Evolutionary conservation across 2,113 vertebrate species (phyloP).

Genomic region (Scopus umbretta): DNA sequence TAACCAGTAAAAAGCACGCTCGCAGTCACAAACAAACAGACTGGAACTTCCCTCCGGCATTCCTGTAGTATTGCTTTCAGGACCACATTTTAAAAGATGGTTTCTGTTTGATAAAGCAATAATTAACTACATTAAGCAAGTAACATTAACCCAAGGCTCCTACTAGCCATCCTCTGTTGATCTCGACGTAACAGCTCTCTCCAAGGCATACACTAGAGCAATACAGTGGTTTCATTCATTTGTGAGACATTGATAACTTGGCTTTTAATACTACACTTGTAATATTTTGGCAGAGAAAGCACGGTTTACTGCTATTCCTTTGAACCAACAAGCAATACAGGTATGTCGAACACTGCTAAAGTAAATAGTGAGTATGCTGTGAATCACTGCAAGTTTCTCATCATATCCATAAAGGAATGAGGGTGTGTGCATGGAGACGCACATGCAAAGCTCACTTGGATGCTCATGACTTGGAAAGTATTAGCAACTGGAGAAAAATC

Average conservation of each 20-base stretch:
- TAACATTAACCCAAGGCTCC: neutral
- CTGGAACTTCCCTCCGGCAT: conserved; percentile 24
- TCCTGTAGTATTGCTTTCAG: neutral
- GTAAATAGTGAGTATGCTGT: neutral
- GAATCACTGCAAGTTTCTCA: conserved; percentile 16
- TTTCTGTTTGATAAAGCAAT: conserved; percentile 12
- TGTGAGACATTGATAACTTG: neutral
- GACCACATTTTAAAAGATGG: neutral
- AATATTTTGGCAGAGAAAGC: neutral
- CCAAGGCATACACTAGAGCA: neutral
- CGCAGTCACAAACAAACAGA: neutral
- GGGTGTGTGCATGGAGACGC: neutral
- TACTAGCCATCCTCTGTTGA: neutral
- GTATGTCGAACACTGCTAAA: neutral
- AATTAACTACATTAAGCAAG: neutral
- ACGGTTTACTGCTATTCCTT: neutral
- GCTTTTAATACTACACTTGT: neutral
- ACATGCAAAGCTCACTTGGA: neutral
- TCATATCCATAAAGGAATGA: neutral
- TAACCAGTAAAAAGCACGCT: conserved; percentile 16
- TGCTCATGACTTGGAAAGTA: neutral
- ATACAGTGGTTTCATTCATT: neutral
- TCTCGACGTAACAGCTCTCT: neutral
- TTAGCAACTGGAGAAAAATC: conserved; percentile 10
- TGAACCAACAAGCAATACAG: neutral